Percentiles rank a stretch among this genome's conserved stretches.
Evolutionary conservation across 2,113 vertebrate species (phyloP).

Genomic region (Haplotaxodon microlepis): DNA sequence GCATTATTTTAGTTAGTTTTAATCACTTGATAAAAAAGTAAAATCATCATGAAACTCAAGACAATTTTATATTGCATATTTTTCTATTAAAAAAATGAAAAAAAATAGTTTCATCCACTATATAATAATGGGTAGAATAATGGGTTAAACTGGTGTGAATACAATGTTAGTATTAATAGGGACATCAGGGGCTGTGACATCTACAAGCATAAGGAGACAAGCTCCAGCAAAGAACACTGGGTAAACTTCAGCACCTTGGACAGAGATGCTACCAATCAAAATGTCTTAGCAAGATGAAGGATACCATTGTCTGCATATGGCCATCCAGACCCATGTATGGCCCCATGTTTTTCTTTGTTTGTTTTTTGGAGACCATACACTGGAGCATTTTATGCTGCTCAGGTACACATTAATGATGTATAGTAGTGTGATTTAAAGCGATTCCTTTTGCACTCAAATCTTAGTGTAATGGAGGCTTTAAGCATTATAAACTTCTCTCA

Average conservation of each 20-base stretch:
- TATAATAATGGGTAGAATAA: not conserved
- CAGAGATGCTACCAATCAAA: not conserved
- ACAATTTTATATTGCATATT: not conserved
- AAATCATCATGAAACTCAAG: not conserved
- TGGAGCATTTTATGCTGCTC: not conserved
- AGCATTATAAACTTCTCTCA: not conserved
- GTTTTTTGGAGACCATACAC: not conserved
- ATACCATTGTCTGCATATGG: not conserved
- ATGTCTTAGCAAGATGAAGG: not conserved
- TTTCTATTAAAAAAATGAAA: not conserved
- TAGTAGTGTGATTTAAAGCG: not conserved
- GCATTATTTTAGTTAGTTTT: not conserved
- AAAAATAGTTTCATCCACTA: rapidly evolving
- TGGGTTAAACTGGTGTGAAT: not conserved
- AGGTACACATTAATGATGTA: not conserved
- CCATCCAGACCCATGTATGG: not conserved
- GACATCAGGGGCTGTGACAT: not conserved
- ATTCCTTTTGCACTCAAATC: not conserved
- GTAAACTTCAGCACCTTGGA: not conserved
- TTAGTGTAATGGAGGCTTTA: not conserved
- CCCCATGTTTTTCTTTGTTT: not conserved
- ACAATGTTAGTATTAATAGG: not conserved
- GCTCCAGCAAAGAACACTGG: not conserved
- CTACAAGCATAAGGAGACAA: not conserved
- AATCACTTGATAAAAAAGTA: not conserved